Evolutionary conservation across 1,140 invertebrate genomes (phyloP).

Genomic region (Ceratoteleas bidentatus): DNA sequence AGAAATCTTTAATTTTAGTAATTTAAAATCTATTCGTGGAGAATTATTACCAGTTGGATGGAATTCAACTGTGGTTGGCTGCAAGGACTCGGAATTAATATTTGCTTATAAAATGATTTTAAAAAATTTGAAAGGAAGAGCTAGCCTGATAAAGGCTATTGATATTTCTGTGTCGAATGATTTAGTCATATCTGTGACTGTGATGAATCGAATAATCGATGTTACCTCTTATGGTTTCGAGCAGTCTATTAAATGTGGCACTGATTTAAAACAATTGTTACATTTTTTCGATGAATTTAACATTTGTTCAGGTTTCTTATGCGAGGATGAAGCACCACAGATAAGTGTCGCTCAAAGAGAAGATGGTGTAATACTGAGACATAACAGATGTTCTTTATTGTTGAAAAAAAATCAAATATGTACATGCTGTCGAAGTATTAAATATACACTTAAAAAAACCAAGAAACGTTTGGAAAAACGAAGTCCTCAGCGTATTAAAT

Average conservation of each 20-base stretch:
- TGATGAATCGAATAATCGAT: slow-evolving; percentile 9
- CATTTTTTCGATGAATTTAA: background rate
- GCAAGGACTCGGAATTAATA: background rate
- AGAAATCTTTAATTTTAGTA: background rate
- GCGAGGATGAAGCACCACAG: background rate
- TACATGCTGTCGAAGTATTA: background rate
- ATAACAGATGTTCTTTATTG: background rate
- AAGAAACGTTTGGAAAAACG: background rate
- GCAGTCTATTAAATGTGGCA: slow-evolving; percentile 1
- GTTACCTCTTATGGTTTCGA: slow-evolving; percentile 1
- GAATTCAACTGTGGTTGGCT: background rate
- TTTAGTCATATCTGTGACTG: slow-evolving; percentile 2
- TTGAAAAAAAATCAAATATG: background rate
- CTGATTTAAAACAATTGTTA: slow-evolving; percentile 14
- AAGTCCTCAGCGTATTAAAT: background rate
- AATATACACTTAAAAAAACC: background rate
- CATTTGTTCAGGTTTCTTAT: background rate
- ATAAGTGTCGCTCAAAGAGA: background rate
- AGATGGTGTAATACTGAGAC: background rate
- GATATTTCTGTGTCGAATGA: background rate
- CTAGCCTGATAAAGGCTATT: slow-evolving; percentile 2
- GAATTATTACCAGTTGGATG: background rate
- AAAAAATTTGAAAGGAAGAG: background rate
- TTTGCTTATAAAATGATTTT: slow-evolving; percentile 14
- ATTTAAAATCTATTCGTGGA: background rate